Evolutionary conservation across 2,888 invertebrate species (phyloP).

Genomic region (Chrysolina americana): DNA sequence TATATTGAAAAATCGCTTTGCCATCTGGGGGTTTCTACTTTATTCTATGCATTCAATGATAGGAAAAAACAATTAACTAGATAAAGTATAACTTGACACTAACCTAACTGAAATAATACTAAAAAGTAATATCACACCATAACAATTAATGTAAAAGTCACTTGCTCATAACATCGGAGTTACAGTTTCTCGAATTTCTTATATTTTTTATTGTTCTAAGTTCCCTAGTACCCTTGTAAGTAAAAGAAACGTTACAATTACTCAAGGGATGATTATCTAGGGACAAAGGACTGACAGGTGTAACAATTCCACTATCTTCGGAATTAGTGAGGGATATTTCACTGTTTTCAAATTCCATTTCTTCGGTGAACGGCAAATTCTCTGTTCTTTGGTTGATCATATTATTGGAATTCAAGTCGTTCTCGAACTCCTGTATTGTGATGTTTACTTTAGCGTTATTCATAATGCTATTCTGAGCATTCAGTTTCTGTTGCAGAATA

Average conservation of each 20-base stretch:
- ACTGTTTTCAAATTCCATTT: conserved; percentile 37
- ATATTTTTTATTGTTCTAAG: conserved; percentile 78
- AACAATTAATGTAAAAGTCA: conserved; percentile 41
- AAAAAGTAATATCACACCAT: conserved; percentile 34
- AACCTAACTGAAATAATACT: not conserved
- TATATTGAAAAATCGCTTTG: too few relatives aligned
- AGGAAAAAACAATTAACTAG: too few relatives aligned
- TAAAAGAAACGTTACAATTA: conserved; percentile 85
- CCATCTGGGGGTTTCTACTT: too few relatives aligned
- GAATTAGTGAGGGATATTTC: conserved; percentile 64
- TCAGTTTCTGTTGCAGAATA: conserved; percentile 74
- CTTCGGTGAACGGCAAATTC: conserved; percentile 49
- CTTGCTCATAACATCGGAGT: conserved; percentile 61
- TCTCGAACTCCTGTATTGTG: conserved; percentile 63
- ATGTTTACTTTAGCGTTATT: conserved; percentile 62
- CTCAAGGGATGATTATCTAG: conserved; percentile 78
- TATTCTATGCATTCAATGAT: too few relatives aligned
- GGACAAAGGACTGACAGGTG: conserved; percentile 73
- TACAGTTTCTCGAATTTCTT: conserved; percentile 59
- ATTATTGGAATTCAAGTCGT: conserved; percentile 40
- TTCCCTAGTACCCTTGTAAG: conserved; percentile 86
- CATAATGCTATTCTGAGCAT: conserved; percentile 40
- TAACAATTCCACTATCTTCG: conserved; percentile 77
- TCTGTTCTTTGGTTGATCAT: conserved; percentile 62
- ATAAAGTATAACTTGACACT: not conserved